Base-by-base conservation (phyloP, 2,888 invertebrate species). In the Netelia melanura region DNA sequence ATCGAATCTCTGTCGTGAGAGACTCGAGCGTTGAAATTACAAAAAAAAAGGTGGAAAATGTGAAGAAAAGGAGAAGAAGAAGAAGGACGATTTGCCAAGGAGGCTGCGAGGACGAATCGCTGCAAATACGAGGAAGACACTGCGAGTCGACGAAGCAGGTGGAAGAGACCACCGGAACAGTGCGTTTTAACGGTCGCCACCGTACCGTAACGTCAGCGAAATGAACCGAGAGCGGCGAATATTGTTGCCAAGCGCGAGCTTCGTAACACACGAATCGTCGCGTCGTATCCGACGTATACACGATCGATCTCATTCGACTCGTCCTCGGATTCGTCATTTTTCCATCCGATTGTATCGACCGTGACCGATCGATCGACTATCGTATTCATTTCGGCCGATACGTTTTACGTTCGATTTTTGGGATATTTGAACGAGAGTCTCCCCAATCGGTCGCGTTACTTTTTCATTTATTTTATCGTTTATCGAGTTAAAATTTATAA, bases 181-280 rank as follows among this genome's bases (percentile, higher is more conserved):
- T 80, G 65, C 43, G 72, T 72, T 80, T 80, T 80, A 80, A 72
- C 80, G 80, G 65, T 80, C 80, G 80, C 21, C 80, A 58, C 48
- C 48, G 52, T 65, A 77, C 72, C 84, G 81, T 52, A 84, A 84
- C 84, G 54, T 25, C 62, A 58, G 84, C 48, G 71, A 74, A 81
- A 81, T 77, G 75, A 67, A 30, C 48, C 62, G 56, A 68, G 61
- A 25, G 77, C 56, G 71, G 71, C 10, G 21, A 58, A 74, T 65
- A 71, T 78, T 77, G 71, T 72, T 67, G 72, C 67, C 76, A 72
- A 81, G 62, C 65, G 38, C 70, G 64, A 71, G 54, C 65, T 30
- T 65, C 71, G 65, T 25, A 65, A 43, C 61, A 25, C 38, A 38
- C 38, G 38, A 79, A 83, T 74, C 58, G n/a, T 21, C 71, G 38